Percentiles rank a stretch among this genome's conserved stretches.
These are phyloP conservation scores for Patella ulyssiponensis DNA, from an alignment of 2,888 invertebrate species.

Conservation along the genomic window DNA sequence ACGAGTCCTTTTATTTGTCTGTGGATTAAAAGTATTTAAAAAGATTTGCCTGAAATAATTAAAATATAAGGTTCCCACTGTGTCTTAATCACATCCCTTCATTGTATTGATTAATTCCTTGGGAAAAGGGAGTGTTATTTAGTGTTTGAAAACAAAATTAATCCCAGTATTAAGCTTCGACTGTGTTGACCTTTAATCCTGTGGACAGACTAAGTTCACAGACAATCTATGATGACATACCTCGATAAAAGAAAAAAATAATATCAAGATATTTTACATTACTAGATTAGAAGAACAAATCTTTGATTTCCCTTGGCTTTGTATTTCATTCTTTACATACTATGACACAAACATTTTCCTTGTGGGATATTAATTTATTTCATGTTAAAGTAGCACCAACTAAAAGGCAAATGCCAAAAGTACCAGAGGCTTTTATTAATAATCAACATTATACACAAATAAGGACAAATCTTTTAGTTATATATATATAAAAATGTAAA, in stretches of 20 bases:
- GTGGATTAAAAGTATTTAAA: slow-evolving; percentile 1
- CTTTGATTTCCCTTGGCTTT: no score
- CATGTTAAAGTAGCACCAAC: no score
- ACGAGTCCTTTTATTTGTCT: background rate
- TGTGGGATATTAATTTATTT: no score
- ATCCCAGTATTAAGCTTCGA: slow-evolving; percentile 1
- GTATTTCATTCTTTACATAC: no score
- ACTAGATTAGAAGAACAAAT: no score
- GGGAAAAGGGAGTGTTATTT: slow-evolving; percentile 1
- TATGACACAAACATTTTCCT: no score
- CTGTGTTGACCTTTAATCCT: slow-evolving; percentile 6
- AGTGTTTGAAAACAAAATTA: slow-evolving; percentile 10
- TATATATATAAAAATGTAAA: no score
- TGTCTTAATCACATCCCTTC: slow-evolving; percentile 13
- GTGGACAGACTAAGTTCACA: slow-evolving; percentile 11
- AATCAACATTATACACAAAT: no score
- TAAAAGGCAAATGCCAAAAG: no score
- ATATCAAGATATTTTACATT: background rate
- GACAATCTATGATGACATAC: background rate
- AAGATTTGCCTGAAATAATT: slow-evolving; percentile 7
- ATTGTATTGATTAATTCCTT: slow-evolving; percentile 10
- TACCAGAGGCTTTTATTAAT: no score
- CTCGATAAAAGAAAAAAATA: background rate
- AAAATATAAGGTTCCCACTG: slow-evolving; percentile 13
- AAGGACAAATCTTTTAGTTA: no score